Percentiles rank a stretch among this genome's conserved stretches.
Evolutionary conservation across 2,113 vertebrate species (phyloP).

Genomic region (Leptocoma aspasia): DNA sequence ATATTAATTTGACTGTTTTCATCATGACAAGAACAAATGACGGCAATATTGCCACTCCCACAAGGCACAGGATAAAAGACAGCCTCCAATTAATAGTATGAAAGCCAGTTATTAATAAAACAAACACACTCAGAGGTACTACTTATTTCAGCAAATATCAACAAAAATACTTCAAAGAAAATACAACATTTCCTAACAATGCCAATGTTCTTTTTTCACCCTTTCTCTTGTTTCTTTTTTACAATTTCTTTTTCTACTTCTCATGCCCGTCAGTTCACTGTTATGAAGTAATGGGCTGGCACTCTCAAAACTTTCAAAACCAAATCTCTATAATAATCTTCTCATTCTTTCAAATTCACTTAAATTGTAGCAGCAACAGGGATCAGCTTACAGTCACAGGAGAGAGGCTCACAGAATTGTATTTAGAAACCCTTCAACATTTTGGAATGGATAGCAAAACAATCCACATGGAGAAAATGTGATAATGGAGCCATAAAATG

Average conservation of each 20-base stretch:
- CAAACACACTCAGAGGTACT: neutral
- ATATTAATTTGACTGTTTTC: neutral
- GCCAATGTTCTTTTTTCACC: neutral
- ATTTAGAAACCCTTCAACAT: neutral
- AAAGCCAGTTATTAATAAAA: neutral
- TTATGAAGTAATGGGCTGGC: neutral
- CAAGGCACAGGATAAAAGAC: neutral
- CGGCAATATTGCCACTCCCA: neutral
- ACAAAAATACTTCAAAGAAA: neutral
- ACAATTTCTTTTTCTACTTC: neutral
- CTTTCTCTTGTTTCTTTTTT: neutral
- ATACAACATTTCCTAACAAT: neutral
- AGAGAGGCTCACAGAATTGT: neutral
- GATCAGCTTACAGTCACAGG: neutral
- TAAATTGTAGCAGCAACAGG: neutral
- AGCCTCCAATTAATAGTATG: neutral
- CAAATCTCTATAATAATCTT: neutral
- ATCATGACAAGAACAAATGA: neutral
- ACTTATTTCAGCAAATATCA: neutral
- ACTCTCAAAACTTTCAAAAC: neutral
- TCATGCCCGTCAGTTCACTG: neutral
- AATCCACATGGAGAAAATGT: constrained; percentile 8
- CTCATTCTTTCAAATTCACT: neutral
- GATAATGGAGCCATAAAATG: neutral
- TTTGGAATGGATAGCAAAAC: constrained; percentile 7